Evolutionary conservation across 2,113 vertebrate genomes (phyloP).

Genomic region (Euleptes europaea): DNA sequence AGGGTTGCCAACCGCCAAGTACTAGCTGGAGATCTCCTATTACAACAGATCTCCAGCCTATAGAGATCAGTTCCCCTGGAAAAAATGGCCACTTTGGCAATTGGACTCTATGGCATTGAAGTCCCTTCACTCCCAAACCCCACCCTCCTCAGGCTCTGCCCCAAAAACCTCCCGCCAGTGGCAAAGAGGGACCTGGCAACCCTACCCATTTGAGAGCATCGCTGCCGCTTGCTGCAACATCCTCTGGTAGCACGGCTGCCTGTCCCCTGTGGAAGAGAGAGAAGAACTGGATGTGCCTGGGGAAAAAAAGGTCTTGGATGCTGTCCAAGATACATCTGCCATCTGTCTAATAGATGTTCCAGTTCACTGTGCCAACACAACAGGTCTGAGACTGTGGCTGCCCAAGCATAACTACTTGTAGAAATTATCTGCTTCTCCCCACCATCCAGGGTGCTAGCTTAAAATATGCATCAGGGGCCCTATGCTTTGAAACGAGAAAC

Average conservation of each 20-base stretch:
- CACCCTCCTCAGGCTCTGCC: no score
- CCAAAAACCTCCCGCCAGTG: no score
- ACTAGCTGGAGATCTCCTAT: no score
- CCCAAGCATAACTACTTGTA: background rate
- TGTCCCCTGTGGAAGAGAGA: background rate
- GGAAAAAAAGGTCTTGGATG: background rate
- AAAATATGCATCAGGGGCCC: background rate
- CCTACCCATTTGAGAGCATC: no score
- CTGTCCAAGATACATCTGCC: background rate
- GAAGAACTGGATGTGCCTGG: background rate
- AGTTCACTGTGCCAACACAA: background rate
- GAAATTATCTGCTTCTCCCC: background rate
- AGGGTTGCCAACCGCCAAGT: no score
- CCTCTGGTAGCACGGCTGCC: background rate
- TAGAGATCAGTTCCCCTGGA: no score
- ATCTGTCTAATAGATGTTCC: background rate
- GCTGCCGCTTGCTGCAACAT: background rate
- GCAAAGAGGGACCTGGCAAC: no score
- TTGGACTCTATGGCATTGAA: no score
- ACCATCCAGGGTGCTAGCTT: background rate
- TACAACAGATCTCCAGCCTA: no score
- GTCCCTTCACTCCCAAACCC: no score
- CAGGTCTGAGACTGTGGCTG: no score
- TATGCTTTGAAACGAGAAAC: background rate
- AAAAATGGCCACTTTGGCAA: no score